Conservation (phyloP, 2,113 vertebrate species). For the Marcusenius ussheri region DNA sequence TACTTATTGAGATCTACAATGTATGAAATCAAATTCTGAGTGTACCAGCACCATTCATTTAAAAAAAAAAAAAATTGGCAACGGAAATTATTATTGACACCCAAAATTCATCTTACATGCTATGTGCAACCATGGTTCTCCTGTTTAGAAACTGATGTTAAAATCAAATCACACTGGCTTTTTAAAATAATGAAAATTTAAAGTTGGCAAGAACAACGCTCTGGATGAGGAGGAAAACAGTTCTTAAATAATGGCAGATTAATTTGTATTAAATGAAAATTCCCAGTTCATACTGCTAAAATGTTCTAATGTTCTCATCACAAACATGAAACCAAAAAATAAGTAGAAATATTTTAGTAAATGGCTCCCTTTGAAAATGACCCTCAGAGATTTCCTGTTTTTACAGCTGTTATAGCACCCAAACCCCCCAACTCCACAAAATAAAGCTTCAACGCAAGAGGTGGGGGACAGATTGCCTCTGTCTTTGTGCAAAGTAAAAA, state of each 20-base stretch:
- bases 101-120: neutral
- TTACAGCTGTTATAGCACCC: neutral
- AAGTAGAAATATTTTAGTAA: neutral
- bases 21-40: neutral
- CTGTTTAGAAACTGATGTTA: neutral
- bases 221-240: neutral
- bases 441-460: neutral
- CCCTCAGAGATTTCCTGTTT: neutral
- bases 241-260: neutral
- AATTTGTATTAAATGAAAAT: neutral
- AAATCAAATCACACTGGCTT: neutral
- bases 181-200: neutral
- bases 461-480: neutral
- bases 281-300: neutral
- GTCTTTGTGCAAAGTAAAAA: slow-evolving; percentile 5
- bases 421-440: neutral
- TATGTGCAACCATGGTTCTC: neutral
- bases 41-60: neutral
- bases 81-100: neutral
- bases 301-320: neutral
- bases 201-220: neutral
- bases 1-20: neutral
- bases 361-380: slow-evolving; percentile 1
- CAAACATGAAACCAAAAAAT: slow-evolving; percentile 1
- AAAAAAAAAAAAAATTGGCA: neutral